Evolutionary conservation across 2,797 vertebrate species (phyloP).

Genomic region (Babyrousa celebensis): DNA sequence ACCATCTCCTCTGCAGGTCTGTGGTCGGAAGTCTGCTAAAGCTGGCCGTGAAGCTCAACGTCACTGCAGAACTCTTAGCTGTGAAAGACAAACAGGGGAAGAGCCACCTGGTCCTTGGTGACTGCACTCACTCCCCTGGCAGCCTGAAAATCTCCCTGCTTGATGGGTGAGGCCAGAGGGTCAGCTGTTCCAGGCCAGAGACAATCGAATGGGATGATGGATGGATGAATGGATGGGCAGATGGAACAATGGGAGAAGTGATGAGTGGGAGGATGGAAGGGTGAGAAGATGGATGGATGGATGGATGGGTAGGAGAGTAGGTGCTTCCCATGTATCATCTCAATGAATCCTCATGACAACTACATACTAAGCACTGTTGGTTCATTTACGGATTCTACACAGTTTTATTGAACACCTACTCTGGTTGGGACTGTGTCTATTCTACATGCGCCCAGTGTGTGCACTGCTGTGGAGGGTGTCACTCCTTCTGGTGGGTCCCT

Average conservation of each 20-base stretch:
- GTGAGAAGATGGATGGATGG: background rate
- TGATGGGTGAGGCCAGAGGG: constrained; percentile 74
- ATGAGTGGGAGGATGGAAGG: background rate
- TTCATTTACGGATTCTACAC: background rate
- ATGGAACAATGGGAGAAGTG: background rate
- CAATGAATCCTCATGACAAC: background rate
- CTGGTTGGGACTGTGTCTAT: background rate
- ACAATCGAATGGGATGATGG: background rate
- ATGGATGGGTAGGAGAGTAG: background rate
- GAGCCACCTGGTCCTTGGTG: constrained; percentile 57
- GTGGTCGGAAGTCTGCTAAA: background rate
- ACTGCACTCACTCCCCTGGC: constrained; percentile 77
- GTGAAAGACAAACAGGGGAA: constrained; percentile 5
- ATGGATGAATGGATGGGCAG: background rate
- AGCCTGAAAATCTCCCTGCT: constrained; percentile 74
- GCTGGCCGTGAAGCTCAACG: constrained; percentile 71
- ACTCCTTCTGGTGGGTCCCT: background rate
- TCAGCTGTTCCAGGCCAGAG: background rate
- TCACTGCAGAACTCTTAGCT: constrained; percentile 65
- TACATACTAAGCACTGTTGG: background rate
- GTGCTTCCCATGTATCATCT: background rate
- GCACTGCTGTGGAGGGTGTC: background rate
- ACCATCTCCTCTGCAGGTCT: constrained; percentile 57
- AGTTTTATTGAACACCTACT: background rate
- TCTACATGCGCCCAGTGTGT: background rate